Base-by-base conservation (phyloP, 2,888 invertebrate genomes). In the Scaptomyza tumidula region DNA sequence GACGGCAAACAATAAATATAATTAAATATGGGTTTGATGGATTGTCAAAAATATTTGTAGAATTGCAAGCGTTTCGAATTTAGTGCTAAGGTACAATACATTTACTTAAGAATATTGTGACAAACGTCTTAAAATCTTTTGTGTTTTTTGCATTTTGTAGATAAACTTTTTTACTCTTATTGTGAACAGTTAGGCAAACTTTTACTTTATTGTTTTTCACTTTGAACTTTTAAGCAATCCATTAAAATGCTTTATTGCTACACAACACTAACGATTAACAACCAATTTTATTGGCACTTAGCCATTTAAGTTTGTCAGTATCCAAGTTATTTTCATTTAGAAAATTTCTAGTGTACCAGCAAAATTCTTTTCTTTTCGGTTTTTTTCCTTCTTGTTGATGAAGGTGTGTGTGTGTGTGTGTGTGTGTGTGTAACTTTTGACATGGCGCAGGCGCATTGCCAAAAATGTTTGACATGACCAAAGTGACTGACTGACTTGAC, bases 401-500 rank as follows among this genome's bases (percentile, higher is more conserved):
- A 41, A 16, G 39, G 19, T 19, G 19, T 19, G 1, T 19, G 19
- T 19, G 19, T 19, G 1, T 19, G 19, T 19, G 14, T 33, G 45
- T 62, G 16, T 37, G 46, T 56, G 33, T 7, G 6, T 29, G 44
- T 11, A 16, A 14, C 52, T 62, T 56, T 58, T 27, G 31, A 69
- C 45, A 46, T 37, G 41, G 71, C 88, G 83, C 83, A 83, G 71
- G 86, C 83, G 83, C 82, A 65, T 44, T 74, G 62, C 35, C 61
- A 73, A 75, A 75, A 69, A 31, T 55, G 46, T 61, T 33, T 74
- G 68, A 84, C 63, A 46, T 69, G 71, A 48, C 68, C 64, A 68
- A 75, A 59, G 1, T 66, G 75, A 71, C 72, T 53, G 69, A 56
- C 59, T 41, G 1, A 16, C 41, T 37, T 41, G 1, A 16, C 41